These are phyloP conservation scores for Trogon melanurus DNA, from an alignment of 2,113 vertebrate genomes.

Conservation along the genomic window DNA sequence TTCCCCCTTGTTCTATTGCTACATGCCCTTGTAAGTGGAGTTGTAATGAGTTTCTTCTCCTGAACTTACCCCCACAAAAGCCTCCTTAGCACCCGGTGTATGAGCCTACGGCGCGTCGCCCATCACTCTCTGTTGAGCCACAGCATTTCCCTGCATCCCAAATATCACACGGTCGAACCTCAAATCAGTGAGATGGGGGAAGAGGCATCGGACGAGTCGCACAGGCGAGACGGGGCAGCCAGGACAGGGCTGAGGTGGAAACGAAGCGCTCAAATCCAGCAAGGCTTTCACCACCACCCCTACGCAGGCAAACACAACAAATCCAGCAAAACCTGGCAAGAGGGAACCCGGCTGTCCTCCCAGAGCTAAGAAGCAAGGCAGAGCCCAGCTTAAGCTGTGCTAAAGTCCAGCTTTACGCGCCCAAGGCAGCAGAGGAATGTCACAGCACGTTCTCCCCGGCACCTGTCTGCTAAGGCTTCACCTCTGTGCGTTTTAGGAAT, in stretches of 20 bases:
- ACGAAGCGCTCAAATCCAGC: not conserved
- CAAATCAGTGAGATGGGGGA: not conserved
- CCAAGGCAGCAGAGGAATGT: not conserved
- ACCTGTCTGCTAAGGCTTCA: not conserved
- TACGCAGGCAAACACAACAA: not conserved
- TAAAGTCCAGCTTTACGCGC: not conserved
- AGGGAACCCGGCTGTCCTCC: fast-evolving
- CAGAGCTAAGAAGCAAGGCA: not conserved
- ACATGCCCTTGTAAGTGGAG: too few relatives aligned
- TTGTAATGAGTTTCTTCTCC: not conserved
- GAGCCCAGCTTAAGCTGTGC: not conserved
- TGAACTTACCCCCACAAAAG: not conserved
- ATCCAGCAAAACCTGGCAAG: not conserved
- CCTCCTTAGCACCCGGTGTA: fast-evolving
- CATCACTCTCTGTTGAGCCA: not conserved
- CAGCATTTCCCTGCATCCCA: not conserved
- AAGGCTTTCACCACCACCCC: not conserved
- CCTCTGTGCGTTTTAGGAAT: slow-evolving; percentile 39
- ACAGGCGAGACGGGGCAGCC: fast-evolving
- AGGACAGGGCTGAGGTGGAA: fast-evolving
- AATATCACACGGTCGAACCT: fast-evolving
- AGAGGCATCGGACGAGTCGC: fast-evolving
- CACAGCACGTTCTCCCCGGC: not conserved
- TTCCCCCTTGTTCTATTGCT: too few relatives aligned
- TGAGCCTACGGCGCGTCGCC: not conserved